These are phyloP conservation scores for Agrochola circellaris DNA, from an alignment of 2,888 invertebrate species.

Conservation along the genomic window DNA sequence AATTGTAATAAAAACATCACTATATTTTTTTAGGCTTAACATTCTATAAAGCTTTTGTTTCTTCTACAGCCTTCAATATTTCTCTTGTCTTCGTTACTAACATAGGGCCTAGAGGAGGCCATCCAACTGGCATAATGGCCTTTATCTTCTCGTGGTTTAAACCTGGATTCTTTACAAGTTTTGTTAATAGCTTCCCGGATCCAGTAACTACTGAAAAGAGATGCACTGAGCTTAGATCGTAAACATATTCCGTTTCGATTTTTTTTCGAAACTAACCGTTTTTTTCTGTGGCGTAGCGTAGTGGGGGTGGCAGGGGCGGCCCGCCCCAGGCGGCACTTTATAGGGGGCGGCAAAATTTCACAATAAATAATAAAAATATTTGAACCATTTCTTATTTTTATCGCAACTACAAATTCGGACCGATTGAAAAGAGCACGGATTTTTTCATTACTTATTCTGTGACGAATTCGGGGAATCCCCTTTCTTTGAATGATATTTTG, in stretches of 20 bases:
- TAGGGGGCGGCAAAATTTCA: no score
- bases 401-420: no score
- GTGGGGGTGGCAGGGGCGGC: no score
- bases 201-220: slow-evolving; percentile 29
- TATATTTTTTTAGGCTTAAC: background rate
- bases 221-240: background rate
- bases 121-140: slow-evolving; percentile 39
- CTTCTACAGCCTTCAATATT: background rate
- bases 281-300: no score
- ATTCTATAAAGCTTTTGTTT: background rate
- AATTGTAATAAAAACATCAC: background rate
- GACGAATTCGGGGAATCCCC: no score
- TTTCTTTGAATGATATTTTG: no score
- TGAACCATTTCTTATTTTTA: no score
- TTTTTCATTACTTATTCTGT: no score
- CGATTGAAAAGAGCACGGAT: no score
- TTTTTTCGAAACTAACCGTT: background rate
- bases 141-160: background rate
- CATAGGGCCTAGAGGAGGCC: slow-evolving; percentile 49
- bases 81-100: background rate
- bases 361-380: no score
- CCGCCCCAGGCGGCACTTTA: no score
- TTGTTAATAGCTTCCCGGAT: background rate
- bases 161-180: background rate
- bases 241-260: background rate